Percentiles rank a stretch among this genome's conserved stretches.
Conservation (phyloP, 2,113 vertebrate species). For the Noctilio leporinus region DNA sequence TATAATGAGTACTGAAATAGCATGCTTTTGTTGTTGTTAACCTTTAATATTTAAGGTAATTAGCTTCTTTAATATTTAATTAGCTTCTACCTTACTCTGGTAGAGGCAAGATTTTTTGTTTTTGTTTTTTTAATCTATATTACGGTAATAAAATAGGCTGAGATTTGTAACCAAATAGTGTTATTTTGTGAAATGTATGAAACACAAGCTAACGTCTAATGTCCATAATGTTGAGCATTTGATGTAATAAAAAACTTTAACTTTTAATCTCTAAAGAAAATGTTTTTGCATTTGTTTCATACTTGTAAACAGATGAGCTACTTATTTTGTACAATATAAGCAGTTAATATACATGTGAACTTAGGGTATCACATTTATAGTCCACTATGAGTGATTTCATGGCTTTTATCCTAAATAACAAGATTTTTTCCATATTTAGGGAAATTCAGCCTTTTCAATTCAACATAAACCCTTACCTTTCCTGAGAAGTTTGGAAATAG, state of each 20-base stretch:
- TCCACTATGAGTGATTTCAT: background rate
- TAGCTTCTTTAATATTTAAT: slow-evolving; percentile 11
- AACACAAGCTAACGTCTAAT: background rate
- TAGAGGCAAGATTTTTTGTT: background rate
- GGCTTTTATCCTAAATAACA: background rate
- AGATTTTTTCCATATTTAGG: background rate
- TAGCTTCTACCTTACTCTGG: background rate
- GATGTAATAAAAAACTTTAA: background rate
- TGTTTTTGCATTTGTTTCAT: background rate
- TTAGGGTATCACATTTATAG: background rate
- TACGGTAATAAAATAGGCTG: background rate
- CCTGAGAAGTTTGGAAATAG: background rate
- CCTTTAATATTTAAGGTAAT: background rate
- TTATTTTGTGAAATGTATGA: background rate
- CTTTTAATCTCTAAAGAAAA: slow-evolving; percentile 10
- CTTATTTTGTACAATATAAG: background rate
- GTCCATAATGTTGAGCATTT: background rate
- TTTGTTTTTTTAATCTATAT: background rate
- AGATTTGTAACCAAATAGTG: background rate
- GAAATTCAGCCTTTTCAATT: background rate
- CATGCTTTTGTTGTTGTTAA: background rate
- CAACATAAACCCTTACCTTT: background rate
- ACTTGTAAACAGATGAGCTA: background rate
- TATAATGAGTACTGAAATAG: background rate
- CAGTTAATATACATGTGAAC: background rate